Evolutionary conservation across 2,113 vertebrate species (phyloP).

Genomic region (Ameiurus melas): DNA sequence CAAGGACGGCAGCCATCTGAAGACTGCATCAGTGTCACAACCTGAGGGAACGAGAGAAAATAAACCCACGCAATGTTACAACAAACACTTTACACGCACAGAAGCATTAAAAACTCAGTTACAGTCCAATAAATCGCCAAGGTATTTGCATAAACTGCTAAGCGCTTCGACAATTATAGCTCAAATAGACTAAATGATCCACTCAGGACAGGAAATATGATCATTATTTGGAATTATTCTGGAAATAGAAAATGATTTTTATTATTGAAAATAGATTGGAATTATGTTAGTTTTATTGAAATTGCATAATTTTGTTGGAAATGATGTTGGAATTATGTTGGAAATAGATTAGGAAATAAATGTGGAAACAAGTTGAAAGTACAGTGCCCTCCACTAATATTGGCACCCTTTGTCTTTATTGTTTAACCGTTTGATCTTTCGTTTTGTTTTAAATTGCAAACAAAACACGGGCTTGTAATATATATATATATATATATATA

Average conservation of each 20-base stretch:
- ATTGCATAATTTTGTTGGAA: neutral
- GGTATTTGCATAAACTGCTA: conserved; percentile 50
- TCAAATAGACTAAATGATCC: neutral
- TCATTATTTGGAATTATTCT: neutral
- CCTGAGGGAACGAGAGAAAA: conserved; percentile 26
- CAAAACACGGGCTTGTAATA: too few species aligned
- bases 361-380: neutral
- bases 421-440: too few species aligned
- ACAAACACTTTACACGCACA: neutral
- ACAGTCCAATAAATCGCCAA: conserved; percentile 46
- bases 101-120: conserved; percentile 34
- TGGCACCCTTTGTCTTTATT: too few species aligned
- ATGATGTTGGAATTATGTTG: neutral
- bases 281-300: neutral
- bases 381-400: too few species aligned
- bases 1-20: conserved; percentile 23
- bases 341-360: neutral
- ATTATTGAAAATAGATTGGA: neutral
- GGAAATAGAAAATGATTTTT: too few species aligned
- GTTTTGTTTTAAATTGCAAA: too few species aligned
- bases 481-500: too few species aligned
- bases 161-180: conserved; percentile 46
- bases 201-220: neutral
- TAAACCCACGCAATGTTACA: conserved; percentile 24
- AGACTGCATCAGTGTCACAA: conserved; percentile 30